A percentile compares a stretch with the other conserved stretches of the same genome.
Conservation (phyloP, 2,113 vertebrate species). For the Euleptes europaea region DNA sequence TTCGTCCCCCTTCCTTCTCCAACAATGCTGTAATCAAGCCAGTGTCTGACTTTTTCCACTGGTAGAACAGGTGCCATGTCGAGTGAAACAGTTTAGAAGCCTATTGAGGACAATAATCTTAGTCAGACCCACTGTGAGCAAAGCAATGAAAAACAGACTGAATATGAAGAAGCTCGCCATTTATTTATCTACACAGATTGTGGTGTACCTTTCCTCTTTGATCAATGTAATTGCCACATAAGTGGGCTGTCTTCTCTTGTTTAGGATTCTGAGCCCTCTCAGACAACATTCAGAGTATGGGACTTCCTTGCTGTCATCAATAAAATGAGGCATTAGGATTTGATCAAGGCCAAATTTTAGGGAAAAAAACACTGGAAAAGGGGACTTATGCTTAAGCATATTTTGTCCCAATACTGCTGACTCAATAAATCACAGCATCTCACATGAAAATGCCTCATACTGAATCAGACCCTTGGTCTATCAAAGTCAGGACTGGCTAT, state of each 20-base stretch:
- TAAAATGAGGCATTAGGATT: no score
- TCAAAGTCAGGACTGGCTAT: no score
- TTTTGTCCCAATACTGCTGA: neutral
- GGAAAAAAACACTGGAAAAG: neutral
- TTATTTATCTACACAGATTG: neutral
- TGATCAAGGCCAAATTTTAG: neutral
- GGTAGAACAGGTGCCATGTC: conserved; percentile 29
- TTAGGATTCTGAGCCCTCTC: fast-evolving
- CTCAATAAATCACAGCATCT: neutral
- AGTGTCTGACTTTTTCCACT: neutral
- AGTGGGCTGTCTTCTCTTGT: no score
- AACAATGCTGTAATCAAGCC: conserved; percentile 20
- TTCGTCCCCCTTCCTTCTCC: neutral
- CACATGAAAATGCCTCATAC: no score
- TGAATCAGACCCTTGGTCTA: no score
- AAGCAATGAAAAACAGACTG: neutral
- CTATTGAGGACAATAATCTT: conserved; percentile 21
- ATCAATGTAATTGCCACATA: neutral
- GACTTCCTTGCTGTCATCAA: neutral
- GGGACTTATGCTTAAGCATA: neutral
- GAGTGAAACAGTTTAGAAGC: conserved; percentile 30
- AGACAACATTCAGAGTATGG: neutral
- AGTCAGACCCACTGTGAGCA: neutral
- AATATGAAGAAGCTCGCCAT: neutral
- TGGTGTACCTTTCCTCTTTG: neutral